Percentiles rank a stretch among this genome's conserved stretches.
Evolutionary conservation across 1,140 invertebrate species (phyloP).

Genomic region (Tetramorium simillimum): DNA sequence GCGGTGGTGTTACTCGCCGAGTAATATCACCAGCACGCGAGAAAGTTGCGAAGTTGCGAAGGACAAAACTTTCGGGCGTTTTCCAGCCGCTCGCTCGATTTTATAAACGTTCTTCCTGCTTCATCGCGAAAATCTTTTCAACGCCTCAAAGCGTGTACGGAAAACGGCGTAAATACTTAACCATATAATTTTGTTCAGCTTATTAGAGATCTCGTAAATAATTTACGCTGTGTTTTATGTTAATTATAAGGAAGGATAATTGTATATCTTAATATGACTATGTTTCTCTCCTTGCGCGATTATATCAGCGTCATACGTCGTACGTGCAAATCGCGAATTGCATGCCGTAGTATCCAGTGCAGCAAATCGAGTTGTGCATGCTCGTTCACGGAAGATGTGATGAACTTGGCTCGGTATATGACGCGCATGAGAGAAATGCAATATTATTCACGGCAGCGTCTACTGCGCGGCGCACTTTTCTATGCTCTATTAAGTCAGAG

Average conservation of each 20-base stretch:
- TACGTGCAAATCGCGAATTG: constrained; percentile 64
- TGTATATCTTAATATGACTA: constrained; percentile 51
- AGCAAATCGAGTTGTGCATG: constrained; percentile 63
- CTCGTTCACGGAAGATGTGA: constrained; percentile 62
- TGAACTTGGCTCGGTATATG: constrained; percentile 56
- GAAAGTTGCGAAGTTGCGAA: constrained; percentile 69
- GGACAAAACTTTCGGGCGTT: constrained; percentile 71
- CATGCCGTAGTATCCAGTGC: constrained; percentile 49
- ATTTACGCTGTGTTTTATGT: neutral
- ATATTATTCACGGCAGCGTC: constrained; percentile 28
- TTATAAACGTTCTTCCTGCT: constrained; percentile 71
- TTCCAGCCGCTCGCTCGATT: constrained; percentile 64
- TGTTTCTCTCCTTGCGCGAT: constrained; percentile 57
- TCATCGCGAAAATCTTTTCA: constrained; percentile 63
- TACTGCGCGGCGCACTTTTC: neutral
- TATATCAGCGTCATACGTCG: constrained; percentile 41
- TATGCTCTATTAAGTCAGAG: neutral
- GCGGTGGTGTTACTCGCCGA: constrained; percentile 64
- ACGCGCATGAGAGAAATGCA: constrained; percentile 59
- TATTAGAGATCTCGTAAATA: constrained; percentile 20
- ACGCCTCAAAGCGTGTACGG: neutral
- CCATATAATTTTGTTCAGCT: constrained; percentile 15
- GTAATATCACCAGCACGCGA: constrained; percentile 56
- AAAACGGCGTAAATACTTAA: neutral
- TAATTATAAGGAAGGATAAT: constrained; percentile 18